Conservation (phyloP, 2,113 vertebrate genomes). For the Mastomys coucha region DNA sequence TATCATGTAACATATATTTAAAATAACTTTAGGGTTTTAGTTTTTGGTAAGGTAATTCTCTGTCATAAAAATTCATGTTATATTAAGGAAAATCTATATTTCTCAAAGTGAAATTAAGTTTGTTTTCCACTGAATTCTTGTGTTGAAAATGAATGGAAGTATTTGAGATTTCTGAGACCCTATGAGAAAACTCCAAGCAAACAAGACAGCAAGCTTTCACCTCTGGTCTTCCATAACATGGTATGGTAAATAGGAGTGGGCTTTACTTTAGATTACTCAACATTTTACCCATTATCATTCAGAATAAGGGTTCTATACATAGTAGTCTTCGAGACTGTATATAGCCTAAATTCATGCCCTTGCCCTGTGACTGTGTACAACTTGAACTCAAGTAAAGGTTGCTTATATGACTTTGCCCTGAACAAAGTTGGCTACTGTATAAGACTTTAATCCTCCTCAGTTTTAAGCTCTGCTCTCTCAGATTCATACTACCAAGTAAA, state of each 20-base stretch:
- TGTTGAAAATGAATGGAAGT: not conserved
- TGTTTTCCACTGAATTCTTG: not conserved
- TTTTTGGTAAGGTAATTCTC: not conserved
- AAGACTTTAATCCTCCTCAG: not conserved
- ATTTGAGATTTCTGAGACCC: not conserved
- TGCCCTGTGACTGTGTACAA: too few species aligned
- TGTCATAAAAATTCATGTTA: not conserved
- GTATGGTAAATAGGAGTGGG: not conserved
- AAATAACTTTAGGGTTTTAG: not conserved
- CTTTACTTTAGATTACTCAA: not conserved
- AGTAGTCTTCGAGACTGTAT: not conserved
- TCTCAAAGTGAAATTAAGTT: conserved; percentile 39
- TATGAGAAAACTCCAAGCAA: not conserved
- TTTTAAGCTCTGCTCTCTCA: not conserved
- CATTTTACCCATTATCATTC: not conserved
- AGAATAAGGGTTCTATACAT: not conserved
- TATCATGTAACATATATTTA: not conserved
- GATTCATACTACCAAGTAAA: not conserved
- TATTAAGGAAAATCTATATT: not conserved
- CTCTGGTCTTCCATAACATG: not conserved
- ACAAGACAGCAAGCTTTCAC: not conserved
- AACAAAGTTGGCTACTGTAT: not conserved
- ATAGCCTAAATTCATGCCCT: not conserved
- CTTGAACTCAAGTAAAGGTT: not conserved
- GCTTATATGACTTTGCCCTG: not conserved